Evolutionary conservation across 2,888 invertebrate species (phyloP), one percentile per base, ranked within the genome.

Genomic region (Drosophila phalerata): DNA sequence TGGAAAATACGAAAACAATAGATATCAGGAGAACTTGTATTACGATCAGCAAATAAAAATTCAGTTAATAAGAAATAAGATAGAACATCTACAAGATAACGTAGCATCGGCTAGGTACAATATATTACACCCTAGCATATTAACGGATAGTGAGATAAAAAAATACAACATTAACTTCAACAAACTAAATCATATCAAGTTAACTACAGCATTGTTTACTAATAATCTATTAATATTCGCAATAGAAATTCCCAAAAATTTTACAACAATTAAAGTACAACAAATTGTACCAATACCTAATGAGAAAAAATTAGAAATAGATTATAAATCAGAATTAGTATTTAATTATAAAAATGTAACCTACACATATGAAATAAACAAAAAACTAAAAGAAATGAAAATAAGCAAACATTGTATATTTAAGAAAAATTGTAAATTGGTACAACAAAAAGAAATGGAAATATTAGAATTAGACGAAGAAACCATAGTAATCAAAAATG

Each of bases 81-180:
- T 71, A 37, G 53, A 70, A 49, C 60, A 60, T 28, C 17, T 64
- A 25, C 64, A 64, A 56, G 48, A 64, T 38, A 64, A 64, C 47
- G 40, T 57, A 42, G 57, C 40, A 30, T 57, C 57, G 22, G 57
- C 57, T 19, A 65, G 37, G 28, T 28, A 28, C 28, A 28, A 28
- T 28, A 28, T 28, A 28, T 28, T 28, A 28, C 28, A 28, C 28
- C 47, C 55, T 28, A 64, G 47, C 30, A 53, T 65, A 42, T 45
- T 57, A 40, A 65, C 57, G 15, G 49, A 48, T 48, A 17, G 49
- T 22, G 51, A 65, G 49, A 65, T 57, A 49, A 28, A 30, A 15
- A 40, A 56, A n/a, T 57, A 65, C 42, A 37, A 57, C 11, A 65
- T 65, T 25, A 34, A 58, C 22, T 57, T 57, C n/a, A 57, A 65